Evolutionary conservation across 2,113 vertebrate species (phyloP).

Genomic region (Chionomys nivalis): DNA sequence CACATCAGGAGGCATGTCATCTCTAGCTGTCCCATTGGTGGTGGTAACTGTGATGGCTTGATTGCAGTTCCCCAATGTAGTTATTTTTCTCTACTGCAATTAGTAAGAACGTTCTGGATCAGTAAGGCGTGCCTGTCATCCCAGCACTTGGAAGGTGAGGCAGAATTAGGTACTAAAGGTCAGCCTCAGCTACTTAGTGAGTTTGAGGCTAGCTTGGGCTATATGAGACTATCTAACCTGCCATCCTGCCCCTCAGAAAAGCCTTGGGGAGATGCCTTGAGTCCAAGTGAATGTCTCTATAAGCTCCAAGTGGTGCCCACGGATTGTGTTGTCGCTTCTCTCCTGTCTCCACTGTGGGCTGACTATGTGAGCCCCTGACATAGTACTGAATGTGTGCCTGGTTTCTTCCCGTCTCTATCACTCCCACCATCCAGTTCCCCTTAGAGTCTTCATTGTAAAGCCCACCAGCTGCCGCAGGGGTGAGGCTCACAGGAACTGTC

Average conservation of each 20-base stretch:
- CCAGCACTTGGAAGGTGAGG: background rate
- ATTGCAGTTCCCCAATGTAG: background rate
- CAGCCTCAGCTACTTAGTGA: background rate
- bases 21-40: background rate
- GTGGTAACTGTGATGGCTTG: background rate
- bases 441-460: background rate
- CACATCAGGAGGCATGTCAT: no score
- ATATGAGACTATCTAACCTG: background rate
- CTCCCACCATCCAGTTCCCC: background rate
- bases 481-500: background rate
- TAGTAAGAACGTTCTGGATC: background rate
- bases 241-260: background rate
- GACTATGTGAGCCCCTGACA: background rate
- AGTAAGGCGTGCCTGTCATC: background rate
- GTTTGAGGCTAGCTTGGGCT: background rate
- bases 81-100: background rate
- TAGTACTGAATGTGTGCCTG: background rate
- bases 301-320: background rate
- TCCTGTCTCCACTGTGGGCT: background rate
- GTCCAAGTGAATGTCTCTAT: background rate
- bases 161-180: background rate
- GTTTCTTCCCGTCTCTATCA: no score
- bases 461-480: background rate
- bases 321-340: background rate
- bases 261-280: background rate